Evolutionary conservation across 2,888 invertebrate genomes (phyloP).

Genomic region (Alviniconcha strummeri): DNA sequence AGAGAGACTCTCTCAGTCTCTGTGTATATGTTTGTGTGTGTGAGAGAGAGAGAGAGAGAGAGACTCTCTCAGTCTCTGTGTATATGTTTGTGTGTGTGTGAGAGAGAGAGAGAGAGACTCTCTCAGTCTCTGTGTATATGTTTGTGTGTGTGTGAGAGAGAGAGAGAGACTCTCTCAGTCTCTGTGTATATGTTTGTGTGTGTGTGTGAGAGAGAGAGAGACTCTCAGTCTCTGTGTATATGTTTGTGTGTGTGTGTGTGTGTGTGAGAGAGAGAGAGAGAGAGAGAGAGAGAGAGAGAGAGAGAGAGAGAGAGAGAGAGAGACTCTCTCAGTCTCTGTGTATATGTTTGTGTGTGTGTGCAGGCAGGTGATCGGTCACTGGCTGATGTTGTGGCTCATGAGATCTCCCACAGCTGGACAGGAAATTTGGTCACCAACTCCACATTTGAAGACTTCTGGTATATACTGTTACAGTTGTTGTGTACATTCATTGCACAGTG

Average conservation of each 20-base stretch:
- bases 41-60: too few species aligned
- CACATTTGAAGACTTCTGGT: slow-evolving; percentile 97
- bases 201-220: too few species aligned
- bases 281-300: slow-evolving; percentile 3
- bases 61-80: too few species aligned
- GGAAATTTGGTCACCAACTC: slow-evolving; percentile 93
- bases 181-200: neutral
- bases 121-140: too few species aligned
- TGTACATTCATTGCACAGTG: neutral
- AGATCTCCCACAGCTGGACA: slow-evolving; percentile 88
- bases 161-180: too few species aligned
- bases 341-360: slow-evolving; percentile 2
- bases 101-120: too few species aligned
- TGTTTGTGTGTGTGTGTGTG: neutral
- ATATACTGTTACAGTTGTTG: slow-evolving; percentile 23
- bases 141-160: too few species aligned
- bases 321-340: neutral
- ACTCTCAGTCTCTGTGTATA: too few species aligned
- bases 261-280: neutral
- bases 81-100: too few species aligned
- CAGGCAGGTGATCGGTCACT: slow-evolving; percentile 93
- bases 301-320: neutral
- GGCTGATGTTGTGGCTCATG: slow-evolving; percentile 93
- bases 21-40: too few species aligned
- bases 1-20: too few species aligned